These are phyloP conservation scores for Lepus townsendii DNA, from an alignment of 2,797 vertebrate species.

Conservation along the genomic window DNA sequence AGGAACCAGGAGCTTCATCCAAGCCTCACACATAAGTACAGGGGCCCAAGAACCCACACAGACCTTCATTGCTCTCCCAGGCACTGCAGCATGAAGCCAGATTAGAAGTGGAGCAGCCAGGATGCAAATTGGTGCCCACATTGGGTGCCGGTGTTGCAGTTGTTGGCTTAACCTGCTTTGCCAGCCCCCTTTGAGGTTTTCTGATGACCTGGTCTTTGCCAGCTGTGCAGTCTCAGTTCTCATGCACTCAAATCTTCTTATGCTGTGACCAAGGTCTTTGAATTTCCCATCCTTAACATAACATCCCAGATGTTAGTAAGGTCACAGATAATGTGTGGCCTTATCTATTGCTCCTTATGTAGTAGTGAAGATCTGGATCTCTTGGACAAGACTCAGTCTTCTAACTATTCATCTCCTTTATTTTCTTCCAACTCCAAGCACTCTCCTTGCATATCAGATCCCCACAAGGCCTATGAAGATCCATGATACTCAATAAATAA, in stretches of 20 bases:
- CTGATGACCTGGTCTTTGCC: too few relatives aligned
- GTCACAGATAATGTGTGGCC: not conserved
- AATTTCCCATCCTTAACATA: too few relatives aligned
- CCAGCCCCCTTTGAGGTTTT: too few relatives aligned
- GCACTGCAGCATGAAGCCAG: too few relatives aligned
- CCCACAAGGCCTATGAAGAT: not conserved
- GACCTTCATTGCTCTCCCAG: too few relatives aligned
- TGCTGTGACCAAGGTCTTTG: not conserved
- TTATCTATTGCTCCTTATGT: rapidly evolving
- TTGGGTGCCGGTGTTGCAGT: too few relatives aligned
- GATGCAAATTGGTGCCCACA: too few relatives aligned
- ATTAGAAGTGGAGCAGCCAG: too few relatives aligned
- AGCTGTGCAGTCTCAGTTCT: not conserved
- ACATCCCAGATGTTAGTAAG: rapidly evolving
- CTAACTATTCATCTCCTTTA: not conserved
- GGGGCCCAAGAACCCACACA: too few relatives aligned
- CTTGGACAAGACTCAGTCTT: not conserved
- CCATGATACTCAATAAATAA: not conserved
- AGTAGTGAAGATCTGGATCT: not conserved
- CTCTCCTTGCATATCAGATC: not conserved
- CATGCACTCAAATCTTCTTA: rapidly evolving
- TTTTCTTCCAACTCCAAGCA: not conserved
- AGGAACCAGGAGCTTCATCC: too few relatives aligned
- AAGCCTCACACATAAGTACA: too few relatives aligned
- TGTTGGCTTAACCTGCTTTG: too few relatives aligned